Evolutionary conservation across 23 tunicate genomes (phyloP), one percentile per base, ranked within the genome.

Genomic region (Botrylloides violaceus): DNA sequence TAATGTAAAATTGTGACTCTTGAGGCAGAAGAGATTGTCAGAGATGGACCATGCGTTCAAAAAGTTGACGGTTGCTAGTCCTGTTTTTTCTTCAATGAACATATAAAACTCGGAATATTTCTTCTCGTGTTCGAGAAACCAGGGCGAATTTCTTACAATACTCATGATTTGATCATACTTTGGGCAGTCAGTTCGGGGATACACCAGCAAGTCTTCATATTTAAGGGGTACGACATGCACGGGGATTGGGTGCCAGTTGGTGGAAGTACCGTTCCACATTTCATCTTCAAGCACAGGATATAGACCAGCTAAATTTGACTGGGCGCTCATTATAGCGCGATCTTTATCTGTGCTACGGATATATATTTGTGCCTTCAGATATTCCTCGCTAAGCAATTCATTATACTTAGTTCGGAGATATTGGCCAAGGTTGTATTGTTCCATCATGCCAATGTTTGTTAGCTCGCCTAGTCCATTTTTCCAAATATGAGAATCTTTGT

Each of bases 251-350:
- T 87, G 85, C 92, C 88, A 87, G 28, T 29, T 76, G 0, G 96
- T 78, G 59, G 33, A 18, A 3, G 80, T 48, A 36, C 88, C 91
- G 72, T 95, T 95, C 90, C 88, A 87, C 30, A 48, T 30, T 32
- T 83, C 85, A 6, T 47, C 39, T n/a, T 71, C 81, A 1, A 22
- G 28, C 53, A 68, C 74, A 29, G 84, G 80, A 79, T 76, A 90
- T 49, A 87, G 55, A 4, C 96, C 95, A 56, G 85, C 92, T 59
- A 95, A 27, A 66, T 95, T 95, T 5, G 76, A 48, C 61, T 87
- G 80, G n/a, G 99, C 99, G 48, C 91, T 82, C 94, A 82, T 76
- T 25, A 95, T 71, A 25, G 99, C 87, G 64, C 99, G 76, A 71
- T 95, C 99, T 29, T 70, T 29, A 64, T 95, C 99, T 49, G 99